Base-by-base conservation (phyloP, 64 coral and sea anemone species). In the Catalaphyllia jardinei region DNA sequence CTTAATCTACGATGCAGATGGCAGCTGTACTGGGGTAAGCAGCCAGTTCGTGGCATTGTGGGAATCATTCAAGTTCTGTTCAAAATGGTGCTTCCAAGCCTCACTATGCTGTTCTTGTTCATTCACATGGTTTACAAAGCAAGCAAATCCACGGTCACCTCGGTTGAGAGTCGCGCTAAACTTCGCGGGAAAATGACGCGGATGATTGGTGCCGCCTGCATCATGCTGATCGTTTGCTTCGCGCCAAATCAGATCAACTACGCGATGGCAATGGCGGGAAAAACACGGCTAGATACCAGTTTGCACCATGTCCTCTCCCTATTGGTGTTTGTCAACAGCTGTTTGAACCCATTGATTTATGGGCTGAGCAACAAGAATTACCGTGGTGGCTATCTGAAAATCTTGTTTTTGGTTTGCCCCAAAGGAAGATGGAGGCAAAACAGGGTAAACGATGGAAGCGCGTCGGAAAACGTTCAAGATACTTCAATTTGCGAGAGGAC, bases 331-430 rank as follows among this genome's bases (percentile, higher is more conserved):
- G 38, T 57, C 51, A 79, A 14, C 76, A 87, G 72, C 10, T 86
- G 81, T 16, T 29, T 92, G 35, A 92, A 92, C 67, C 90, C 90
- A 0, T 62, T 69, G 7, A 92, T 92, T 16, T 92, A 92, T 27
- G 90, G 90, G 29, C 35, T 92, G 6, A 92, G 82, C 19, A 92
- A 81, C 42, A 77, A 87, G 39, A 87, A 84, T 29, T 92, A 87
- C 27, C 90, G 74, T 0, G 49, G 55, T 19, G 31, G 90, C 49
- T 92, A 92, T 54, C 75, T 57, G 31, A 74, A 86, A 19, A 79
- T 92, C 31, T 35, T 92, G 0, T 74, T 77, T 10, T 20, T 19
- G 2, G 51, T 86, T 10, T 92, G 81, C 15, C 72, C 80, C 1
- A 64, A 69, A 10, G 22, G 22, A 25, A 69, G 25, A n/a, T n/a